A percentile compares a stretch with the other conserved stretches of the same genome.
Evolutionary conservation across 2,797 vertebrate genomes (phyloP).

Genomic region (Apogon talboti): DNA sequence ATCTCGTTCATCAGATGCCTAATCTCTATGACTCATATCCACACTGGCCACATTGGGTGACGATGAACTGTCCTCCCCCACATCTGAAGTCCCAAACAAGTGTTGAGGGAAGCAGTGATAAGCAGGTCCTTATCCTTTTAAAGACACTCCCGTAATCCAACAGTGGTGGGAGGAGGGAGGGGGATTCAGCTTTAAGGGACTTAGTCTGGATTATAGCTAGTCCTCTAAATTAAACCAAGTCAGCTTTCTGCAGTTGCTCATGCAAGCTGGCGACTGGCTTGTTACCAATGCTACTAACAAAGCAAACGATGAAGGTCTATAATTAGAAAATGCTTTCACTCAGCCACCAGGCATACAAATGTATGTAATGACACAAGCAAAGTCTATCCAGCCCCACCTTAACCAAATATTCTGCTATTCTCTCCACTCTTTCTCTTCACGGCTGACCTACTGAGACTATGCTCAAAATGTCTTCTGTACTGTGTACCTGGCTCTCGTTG

Average conservation of each 20-base stretch:
- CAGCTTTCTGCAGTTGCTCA: slow-evolving; percentile 84
- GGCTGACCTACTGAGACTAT: slow-evolving; percentile 46
- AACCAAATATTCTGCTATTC: slow-evolving; percentile 16
- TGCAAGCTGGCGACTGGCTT: slow-evolving; percentile 81
- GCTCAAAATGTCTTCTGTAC: slow-evolving; percentile 55
- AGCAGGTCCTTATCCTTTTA: slow-evolving; percentile 86
- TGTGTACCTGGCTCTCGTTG: slow-evolving; percentile 68
- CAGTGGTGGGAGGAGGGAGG: slow-evolving; percentile 63
- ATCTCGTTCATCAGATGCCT: slow-evolving; percentile 70
- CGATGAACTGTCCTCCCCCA: slow-evolving; percentile 61
- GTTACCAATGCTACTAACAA: slow-evolving; percentile 74
- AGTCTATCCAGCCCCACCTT: slow-evolving; percentile 14
- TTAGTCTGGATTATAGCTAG: slow-evolving; percentile 88
- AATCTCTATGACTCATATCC: slow-evolving; percentile 73
- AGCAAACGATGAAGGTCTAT: slow-evolving; percentile 64
- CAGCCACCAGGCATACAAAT: slow-evolving; percentile 36
- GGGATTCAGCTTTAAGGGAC: slow-evolving; percentile 83
- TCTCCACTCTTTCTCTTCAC: slow-evolving; percentile 21
- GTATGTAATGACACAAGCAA: slow-evolving; percentile 27
- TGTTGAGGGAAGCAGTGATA: slow-evolving; percentile 81
- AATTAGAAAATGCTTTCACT: slow-evolving; percentile 71
- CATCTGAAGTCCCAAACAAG: slow-evolving; percentile 76
- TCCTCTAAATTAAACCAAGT: slow-evolving; percentile 89
- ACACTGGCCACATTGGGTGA: slow-evolving; percentile 59
- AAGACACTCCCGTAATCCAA: slow-evolving; percentile 85